A percentile compares a stretch with the other conserved stretches of the same genome.
phyloP scores from a whole-genome alignment of 2,797 vertebrate species.

The Gobio occitaniae region DNA sequence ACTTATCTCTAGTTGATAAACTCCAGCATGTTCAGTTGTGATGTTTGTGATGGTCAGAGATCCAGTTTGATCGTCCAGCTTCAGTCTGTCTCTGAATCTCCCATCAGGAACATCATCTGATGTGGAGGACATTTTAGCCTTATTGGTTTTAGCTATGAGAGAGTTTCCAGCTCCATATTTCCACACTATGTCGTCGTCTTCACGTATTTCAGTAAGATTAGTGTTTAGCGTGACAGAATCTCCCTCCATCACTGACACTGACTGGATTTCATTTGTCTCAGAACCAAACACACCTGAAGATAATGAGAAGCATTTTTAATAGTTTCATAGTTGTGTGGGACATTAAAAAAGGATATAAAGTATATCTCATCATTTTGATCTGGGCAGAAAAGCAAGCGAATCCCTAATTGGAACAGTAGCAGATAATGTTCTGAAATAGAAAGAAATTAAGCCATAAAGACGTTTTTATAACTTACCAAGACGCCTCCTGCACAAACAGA shows the following conservation, averaged over 20 bases:
- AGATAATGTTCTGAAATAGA: background rate
- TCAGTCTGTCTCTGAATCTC: too few relatives aligned
- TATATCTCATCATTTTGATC: background rate
- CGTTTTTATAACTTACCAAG: background rate
- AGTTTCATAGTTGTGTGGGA: too few relatives aligned
- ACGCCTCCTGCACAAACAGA: background rate
- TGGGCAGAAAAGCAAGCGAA: background rate
- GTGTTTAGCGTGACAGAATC: background rate
- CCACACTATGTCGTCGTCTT: background rate
- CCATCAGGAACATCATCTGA: too few relatives aligned
- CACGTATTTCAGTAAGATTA: background rate
- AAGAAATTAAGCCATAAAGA: background rate
- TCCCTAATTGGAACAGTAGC: background rate
- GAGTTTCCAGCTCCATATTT: fast-evolving
- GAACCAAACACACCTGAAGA: background rate
- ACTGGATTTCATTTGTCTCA: background rate
- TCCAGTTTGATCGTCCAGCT: too few relatives aligned
- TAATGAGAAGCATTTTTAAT: too few relatives aligned
- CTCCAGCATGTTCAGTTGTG: too few relatives aligned
- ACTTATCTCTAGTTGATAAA: too few relatives aligned
- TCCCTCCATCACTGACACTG: background rate
- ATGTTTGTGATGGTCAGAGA: too few relatives aligned
- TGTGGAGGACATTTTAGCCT: background rate
- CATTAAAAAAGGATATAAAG: background rate
- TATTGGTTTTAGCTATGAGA: background rate